A percentile compares a stretch with the other conserved stretches of the same genome.
These are phyloP conservation scores for Eilema depressum DNA, from an alignment of 2,888 invertebrate species.

Conservation along the genomic window DNA sequence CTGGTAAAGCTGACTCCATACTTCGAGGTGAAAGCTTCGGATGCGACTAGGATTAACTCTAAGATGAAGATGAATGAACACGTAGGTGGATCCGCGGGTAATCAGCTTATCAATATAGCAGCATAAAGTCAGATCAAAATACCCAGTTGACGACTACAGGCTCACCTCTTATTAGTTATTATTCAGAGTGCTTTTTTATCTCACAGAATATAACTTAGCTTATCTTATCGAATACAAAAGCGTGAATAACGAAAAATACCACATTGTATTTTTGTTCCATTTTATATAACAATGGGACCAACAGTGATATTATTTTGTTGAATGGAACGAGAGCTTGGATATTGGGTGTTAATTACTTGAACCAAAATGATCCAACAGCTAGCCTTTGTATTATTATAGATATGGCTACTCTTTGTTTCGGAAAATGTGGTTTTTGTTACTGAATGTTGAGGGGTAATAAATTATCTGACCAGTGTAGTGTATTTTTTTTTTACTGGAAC, in stretches of 20 bases:
- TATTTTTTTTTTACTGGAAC: no score
- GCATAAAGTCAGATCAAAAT: no score
- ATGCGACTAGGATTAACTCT: no score
- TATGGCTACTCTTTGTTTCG: background rate
- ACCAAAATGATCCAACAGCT: background rate
- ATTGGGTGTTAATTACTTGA: slow-evolving; percentile 4
- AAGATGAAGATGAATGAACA: no score
- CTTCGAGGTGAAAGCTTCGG: no score
- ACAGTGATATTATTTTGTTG: background rate
- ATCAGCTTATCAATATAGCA: no score
- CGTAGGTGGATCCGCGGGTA: no score
- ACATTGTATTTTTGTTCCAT: background rate
- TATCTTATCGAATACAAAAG: background rate
- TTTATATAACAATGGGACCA: background rate
- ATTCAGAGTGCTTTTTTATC: no score
- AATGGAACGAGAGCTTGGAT: background rate
- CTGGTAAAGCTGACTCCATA: no score
- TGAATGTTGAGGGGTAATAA: background rate
- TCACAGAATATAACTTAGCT: background rate
- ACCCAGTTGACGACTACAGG: no score
- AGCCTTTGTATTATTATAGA: background rate
- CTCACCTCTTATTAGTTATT: no score
- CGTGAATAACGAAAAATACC: background rate
- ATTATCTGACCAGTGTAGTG: background rate
- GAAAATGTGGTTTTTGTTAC: background rate